phyloP scores from a whole-genome alignment of 2,888 invertebrate genomes.

The Calameuta pallipes region DNA sequence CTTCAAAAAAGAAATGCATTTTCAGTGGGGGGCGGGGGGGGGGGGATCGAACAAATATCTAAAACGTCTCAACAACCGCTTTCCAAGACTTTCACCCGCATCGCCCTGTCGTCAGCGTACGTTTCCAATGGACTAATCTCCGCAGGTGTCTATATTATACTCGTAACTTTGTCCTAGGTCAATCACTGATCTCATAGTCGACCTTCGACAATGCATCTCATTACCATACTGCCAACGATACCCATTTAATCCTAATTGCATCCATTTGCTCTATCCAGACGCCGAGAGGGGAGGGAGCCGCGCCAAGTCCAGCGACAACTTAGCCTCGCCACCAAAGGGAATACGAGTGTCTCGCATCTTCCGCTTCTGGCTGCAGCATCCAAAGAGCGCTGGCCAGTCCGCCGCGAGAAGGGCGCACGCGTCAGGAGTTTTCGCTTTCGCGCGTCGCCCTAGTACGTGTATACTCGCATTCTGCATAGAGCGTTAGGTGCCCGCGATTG shows the following conservation, averaged over 20 bases:
- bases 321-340: neutral
- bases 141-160: neutral
- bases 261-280: neutral
- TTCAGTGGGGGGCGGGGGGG: neutral
- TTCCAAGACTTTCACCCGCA: neutral
- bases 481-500: neutral
- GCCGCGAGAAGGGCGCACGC: constrained; percentile 31
- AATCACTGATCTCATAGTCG: neutral
- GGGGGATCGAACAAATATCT: neutral
- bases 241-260: neutral
- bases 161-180: neutral
- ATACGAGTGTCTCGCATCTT: neutral
- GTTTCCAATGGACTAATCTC: neutral
- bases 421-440: constrained; percentile 36
- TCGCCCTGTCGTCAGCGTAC: neutral
- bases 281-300: too few relatives aligned
- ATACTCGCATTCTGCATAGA: neutral
- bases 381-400: neutral
- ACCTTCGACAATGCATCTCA: neutral
- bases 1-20: neutral
- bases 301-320: neutral
- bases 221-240: neutral
- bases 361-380: neutral
- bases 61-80: neutral
- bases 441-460: constrained; percentile 20